A percentile compares a stretch with the other conserved stretches of the same genome.
Evolutionary conservation across 2,888 invertebrate species (phyloP).

Genomic region (Eurytoma adleriae): DNA sequence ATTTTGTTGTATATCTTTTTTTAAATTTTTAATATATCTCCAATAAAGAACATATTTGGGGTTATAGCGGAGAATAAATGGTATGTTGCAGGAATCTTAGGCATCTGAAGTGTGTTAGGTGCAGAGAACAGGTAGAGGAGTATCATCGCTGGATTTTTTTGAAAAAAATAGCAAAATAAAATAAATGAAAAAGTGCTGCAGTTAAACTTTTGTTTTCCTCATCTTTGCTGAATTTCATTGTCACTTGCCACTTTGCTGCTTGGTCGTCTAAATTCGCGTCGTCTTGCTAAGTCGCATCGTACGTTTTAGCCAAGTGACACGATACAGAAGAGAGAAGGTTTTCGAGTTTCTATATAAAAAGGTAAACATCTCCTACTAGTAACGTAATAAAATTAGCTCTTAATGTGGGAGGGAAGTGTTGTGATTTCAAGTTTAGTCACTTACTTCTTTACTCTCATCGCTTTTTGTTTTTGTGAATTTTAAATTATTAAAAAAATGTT

Average conservation of each 20-base stretch:
- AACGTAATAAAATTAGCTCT: constrained; percentile 71
- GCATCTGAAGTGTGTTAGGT: constrained; percentile 68
- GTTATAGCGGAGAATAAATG: constrained; percentile 67
- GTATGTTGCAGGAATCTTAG: constrained; percentile 72
- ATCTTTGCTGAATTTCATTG: constrained; percentile 58
- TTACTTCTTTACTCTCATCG: constrained; percentile 50
- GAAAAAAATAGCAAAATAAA: constrained; percentile 47
- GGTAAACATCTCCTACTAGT: constrained; percentile 66
- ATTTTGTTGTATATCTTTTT: constrained; percentile 27
- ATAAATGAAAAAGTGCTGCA: constrained; percentile 54
- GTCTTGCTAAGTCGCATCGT: constrained; percentile 69
- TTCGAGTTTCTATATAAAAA: constrained; percentile 71
- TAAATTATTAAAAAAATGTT: constrained; percentile 40
- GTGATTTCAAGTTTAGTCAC: constrained; percentile 62
- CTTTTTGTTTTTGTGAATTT: constrained; percentile 51
- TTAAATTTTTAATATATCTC: constrained; percentile 8
- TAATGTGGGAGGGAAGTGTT: constrained; percentile 67
- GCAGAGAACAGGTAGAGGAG: constrained; percentile 62
- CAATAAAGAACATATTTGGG: constrained; percentile 51
- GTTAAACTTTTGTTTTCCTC: constrained; percentile 57
- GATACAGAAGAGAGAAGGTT: constrained; percentile 68
- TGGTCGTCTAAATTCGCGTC: constrained; percentile 68
- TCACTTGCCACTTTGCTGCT: constrained; percentile 61
- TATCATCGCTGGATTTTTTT: constrained; percentile 61
- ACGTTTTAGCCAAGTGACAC: constrained; percentile 67